These are phyloP conservation scores for Coelogynopora nodosa DNA, from an alignment of 2,888 invertebrate genomes.

Conservation along the genomic window DNA sequence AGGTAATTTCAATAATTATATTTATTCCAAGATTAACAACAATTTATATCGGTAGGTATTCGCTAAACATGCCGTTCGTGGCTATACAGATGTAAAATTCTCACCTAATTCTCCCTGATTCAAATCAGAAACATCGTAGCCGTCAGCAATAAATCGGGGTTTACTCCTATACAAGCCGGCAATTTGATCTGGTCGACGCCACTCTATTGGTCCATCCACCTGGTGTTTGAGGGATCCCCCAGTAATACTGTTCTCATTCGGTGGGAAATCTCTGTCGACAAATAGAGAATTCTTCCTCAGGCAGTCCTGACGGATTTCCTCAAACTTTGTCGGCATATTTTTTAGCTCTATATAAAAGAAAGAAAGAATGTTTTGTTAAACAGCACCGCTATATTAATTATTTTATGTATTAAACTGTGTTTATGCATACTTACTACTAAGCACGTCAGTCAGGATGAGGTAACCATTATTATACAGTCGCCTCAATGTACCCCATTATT, in stretches of 20 bases:
- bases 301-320: neutral
- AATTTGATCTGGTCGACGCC: neutral
- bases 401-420: too few species aligned
- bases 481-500: too few species aligned
- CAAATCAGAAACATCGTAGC: neutral
- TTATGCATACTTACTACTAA: too few species aligned
- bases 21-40: too few species aligned
- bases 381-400: too few species aligned
- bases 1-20: too few species aligned
- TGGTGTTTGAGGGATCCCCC: neutral
- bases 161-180: neutral
- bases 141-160: neutral
- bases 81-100: too few species aligned
- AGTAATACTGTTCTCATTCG: neutral
- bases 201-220: neutral
- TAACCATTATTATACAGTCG: too few species aligned
- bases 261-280: neutral
- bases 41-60: too few species aligned
- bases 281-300: neutral
- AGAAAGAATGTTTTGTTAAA: too few species aligned
- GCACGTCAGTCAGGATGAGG: too few species aligned
- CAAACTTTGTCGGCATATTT: neutral
- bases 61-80: too few species aligned
- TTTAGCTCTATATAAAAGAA: neutral
- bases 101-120: neutral